A percentile compares a stretch with the other conserved stretches of the same genome.
phyloP scores from a whole-genome alignment of 2,797 vertebrate genomes.

The Ctenochaetus hawaiiensis region DNA sequence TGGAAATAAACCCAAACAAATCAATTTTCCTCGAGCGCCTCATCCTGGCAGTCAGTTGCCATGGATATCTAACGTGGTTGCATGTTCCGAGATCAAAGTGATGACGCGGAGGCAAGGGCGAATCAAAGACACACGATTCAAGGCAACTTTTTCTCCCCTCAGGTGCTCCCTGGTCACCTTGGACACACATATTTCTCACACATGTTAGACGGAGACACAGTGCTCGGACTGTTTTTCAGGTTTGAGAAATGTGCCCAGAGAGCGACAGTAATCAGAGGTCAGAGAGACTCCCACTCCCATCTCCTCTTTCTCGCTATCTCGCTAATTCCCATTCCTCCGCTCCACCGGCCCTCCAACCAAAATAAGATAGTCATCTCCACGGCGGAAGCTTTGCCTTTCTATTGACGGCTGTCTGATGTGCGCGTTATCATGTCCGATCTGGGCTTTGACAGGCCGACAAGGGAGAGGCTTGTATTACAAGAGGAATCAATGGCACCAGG shows the following conservation, averaged over 20 bases:
- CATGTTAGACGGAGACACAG: constrained; percentile 27
- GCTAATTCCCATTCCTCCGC: constrained; percentile 30
- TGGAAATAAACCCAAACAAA: constrained; percentile 72
- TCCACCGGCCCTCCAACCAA: constrained; percentile 47
- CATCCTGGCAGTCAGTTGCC: constrained; percentile 61
- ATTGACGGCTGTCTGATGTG: constrained; percentile 72
- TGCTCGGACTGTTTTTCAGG: constrained; percentile 25
- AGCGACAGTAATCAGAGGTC: constrained; percentile 59
- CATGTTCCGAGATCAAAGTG: constrained; percentile 68
- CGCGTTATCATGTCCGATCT: constrained; percentile 83
- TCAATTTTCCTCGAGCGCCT: constrained; percentile 66
- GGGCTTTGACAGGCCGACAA: constrained; percentile 82
- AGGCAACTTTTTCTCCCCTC: constrained; percentile 48
- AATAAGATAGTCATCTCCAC: constrained; percentile 73
- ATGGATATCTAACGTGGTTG: constrained; percentile 67
- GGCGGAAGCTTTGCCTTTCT: constrained; percentile 72
- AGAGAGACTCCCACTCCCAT: constrained; percentile 11
- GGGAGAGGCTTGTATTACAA: constrained; percentile 85
- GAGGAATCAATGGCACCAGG: constrained; percentile 77
- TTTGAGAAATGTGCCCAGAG: constrained; percentile 42
- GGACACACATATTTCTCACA: constrained; percentile 36
- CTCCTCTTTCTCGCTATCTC: constrained; percentile 44
- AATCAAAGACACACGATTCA: constrained; percentile 64
- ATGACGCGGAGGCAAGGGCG: constrained; percentile 52
- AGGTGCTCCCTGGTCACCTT: constrained; percentile 56